phyloP scores from a whole-genome alignment of 2,888 invertebrate species.

The Drosophila greeni region DNA sequence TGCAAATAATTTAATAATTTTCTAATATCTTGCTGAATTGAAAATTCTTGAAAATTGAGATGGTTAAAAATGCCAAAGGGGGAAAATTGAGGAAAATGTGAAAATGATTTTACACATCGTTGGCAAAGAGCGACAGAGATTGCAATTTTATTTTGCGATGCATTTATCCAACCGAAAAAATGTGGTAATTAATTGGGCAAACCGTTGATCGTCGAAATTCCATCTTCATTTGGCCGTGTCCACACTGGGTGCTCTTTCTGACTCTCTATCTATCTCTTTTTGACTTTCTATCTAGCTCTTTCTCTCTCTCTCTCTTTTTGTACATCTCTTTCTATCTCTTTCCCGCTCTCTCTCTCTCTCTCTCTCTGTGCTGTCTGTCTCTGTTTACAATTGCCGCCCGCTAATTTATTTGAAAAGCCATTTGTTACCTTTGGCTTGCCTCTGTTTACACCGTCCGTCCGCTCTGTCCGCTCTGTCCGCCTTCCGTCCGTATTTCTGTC shows the following conservation, averaged over 20 bases:
- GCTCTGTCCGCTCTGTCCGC: constrained; percentile 9
- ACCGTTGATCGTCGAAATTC: constrained; percentile 43
- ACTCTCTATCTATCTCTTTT: neutral
- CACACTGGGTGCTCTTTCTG: constrained; percentile 1
- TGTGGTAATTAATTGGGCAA: constrained; percentile 28
- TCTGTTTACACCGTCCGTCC: constrained; percentile 60
- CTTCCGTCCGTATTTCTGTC: constrained; percentile 15
- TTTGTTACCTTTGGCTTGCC: constrained; percentile 71
- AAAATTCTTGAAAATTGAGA: too few relatives aligned
- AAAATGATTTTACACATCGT: constrained; percentile 18
- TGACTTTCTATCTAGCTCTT: neutral
- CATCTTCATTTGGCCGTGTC: constrained; percentile 6
- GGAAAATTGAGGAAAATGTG: neutral
- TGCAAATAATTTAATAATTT: constrained; percentile 5
- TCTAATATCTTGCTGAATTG: neutral
- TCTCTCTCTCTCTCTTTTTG: neutral
- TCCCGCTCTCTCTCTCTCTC: neutral
- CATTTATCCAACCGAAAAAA: constrained; percentile 23
- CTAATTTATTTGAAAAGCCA: constrained; percentile 72
- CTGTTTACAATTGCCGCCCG: constrained; percentile 62
- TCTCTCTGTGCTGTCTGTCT: constrained; percentile 12
- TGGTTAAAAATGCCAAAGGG: neutral
- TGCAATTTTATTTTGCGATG: constrained; percentile 17
- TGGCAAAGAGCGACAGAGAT: neutral
- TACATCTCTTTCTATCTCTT: too few relatives aligned